Conservation (phyloP, 2,113 vertebrate genomes). For the Heterochromis multidens region DNA sequence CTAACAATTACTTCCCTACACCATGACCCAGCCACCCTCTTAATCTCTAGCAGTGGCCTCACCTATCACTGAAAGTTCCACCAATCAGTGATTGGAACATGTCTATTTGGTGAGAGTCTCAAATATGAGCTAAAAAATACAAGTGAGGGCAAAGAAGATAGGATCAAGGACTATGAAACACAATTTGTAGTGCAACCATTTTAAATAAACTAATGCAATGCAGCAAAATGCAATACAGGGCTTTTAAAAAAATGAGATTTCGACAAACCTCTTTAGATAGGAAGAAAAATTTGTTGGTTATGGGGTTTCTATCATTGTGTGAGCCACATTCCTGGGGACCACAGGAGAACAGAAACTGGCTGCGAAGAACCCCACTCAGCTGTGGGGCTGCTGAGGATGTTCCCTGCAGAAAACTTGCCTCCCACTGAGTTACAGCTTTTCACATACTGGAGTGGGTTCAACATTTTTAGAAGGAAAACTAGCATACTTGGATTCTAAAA, state of each 20-base stretch:
- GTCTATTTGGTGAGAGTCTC: conserved; percentile 29
- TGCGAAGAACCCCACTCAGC: conserved; percentile 25
- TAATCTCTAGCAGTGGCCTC: conserved; percentile 54
- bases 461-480: conserved; percentile 5
- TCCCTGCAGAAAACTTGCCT: conserved; percentile 36
- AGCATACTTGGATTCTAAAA: not conserved
- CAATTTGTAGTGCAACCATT: not conserved
- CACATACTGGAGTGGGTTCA: conserved; percentile 27
- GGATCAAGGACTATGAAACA: not conserved
- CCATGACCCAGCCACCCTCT: conserved; percentile 47
- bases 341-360: conserved; percentile 54
- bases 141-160: not conserved
- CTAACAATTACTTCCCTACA: conserved; percentile 65
- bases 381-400: conserved; percentile 30
- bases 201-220: not conserved
- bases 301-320: conserved; percentile 48
- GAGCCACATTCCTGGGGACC: conserved; percentile 58
- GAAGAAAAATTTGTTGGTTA: conserved; percentile 25
- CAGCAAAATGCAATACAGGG: not conserved
- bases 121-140: not conserved
- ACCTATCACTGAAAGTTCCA: conserved; percentile 31
- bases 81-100: conserved; percentile 22
- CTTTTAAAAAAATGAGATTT: not conserved
- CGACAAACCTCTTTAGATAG: not conserved
- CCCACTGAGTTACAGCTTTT: conserved; percentile 40